Evolutionary conservation across 2,797 vertebrate species (phyloP).

Genomic region (Argyrosomus regius): DNA sequence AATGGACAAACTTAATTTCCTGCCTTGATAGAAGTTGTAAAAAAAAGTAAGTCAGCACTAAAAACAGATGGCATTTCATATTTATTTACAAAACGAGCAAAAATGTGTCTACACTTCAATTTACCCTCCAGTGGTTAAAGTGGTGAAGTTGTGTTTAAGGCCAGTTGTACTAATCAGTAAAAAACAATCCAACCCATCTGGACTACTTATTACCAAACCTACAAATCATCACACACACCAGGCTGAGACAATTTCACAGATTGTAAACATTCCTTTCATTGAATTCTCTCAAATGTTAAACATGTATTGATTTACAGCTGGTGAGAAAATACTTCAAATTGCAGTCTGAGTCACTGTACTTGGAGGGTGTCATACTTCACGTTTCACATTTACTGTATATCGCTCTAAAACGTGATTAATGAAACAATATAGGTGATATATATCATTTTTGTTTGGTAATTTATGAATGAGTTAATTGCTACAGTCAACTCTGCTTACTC

Average conservation of each 20-base stretch:
- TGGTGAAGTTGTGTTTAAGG: neutral
- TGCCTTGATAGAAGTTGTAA: neutral
- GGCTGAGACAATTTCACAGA: neutral
- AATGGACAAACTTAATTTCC: slow-evolving; percentile 4
- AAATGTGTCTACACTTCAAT: neutral
- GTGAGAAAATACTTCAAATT: slow-evolving; percentile 26
- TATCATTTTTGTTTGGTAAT: slow-evolving; percentile 1
- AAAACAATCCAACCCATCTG: neutral
- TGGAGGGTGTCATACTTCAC: neutral
- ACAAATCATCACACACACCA: slow-evolving; percentile 1
- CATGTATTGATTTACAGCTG: slow-evolving; percentile 27
- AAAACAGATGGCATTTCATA: neutral
- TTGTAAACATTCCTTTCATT: slow-evolving; percentile 6
- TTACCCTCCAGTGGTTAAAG: slow-evolving; percentile 1
- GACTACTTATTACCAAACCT: neutral
- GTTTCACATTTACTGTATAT: neutral
- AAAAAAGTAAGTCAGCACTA: no score
- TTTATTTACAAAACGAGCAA: neutral
- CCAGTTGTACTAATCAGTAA: neutral
- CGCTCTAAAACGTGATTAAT: neutral
- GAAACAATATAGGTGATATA: neutral
- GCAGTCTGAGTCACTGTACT: slow-evolving; percentile 5
- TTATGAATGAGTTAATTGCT: slow-evolving; percentile 25
- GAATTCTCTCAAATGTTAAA: slow-evolving; percentile 3
- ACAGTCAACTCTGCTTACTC: slow-evolving; percentile 25